phyloP scores from a whole-genome alignment of 2,888 invertebrate genomes.

The Blastobasis adustella region DNA sequence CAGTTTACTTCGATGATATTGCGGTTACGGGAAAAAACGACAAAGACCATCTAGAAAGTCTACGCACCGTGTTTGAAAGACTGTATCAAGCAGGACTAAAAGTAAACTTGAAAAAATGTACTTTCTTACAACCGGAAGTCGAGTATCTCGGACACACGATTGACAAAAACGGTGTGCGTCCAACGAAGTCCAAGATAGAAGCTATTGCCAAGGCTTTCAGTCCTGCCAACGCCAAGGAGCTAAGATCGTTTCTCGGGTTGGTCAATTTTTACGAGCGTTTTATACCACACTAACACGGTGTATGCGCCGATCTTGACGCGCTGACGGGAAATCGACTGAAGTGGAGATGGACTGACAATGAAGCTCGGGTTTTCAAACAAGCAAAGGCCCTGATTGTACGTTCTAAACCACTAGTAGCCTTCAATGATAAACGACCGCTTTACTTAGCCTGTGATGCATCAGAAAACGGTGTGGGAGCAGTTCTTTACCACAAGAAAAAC shows the following conservation, averaged over 20 bases:
- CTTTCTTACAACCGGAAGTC: conserved; percentile 6
- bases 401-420: conserved; percentile 6
- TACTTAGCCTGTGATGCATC: conserved; percentile 4
- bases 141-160: conserved; percentile 8
- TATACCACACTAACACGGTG: not conserved
- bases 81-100: conserved; percentile 1
- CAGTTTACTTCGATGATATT: conserved; percentile 11
- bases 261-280: conserved; percentile 5
- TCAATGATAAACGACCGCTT: conserved; percentile 2
- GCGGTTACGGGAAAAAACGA: conserved; percentile 3
- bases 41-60: conserved; percentile 3
- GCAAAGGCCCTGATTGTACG: not conserved
- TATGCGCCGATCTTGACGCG: not conserved
- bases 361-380: not conserved
- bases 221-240: not conserved
- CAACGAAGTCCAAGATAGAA: conserved; percentile 4
- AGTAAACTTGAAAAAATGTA: conserved; percentile 5
- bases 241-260: conserved; percentile 4
- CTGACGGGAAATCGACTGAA: not conserved
- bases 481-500: conserved; percentile 2
- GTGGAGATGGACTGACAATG: conserved; percentile 9
- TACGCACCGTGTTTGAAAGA: conserved; percentile 1
- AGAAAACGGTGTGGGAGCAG: conserved; percentile 5
- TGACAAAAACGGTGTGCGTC: conserved; percentile 6
- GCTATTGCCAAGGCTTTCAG: conserved; percentile 1